These are phyloP conservation scores for Oncorhynchus clarkii DNA, from an alignment of 2,113 vertebrate species.

Conservation along the genomic window DNA sequence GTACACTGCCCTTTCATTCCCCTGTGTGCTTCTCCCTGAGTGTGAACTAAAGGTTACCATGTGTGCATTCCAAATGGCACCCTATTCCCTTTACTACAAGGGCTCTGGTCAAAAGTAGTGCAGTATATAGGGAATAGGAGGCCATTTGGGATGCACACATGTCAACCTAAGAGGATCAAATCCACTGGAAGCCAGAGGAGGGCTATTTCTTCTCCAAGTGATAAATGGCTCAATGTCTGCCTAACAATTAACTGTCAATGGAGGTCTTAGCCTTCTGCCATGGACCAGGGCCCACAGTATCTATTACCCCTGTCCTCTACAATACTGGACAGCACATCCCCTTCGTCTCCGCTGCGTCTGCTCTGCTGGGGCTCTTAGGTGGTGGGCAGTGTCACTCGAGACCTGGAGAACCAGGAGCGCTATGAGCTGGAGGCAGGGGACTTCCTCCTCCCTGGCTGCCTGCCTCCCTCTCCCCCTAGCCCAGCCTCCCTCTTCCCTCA, in stretches of 20 bases:
- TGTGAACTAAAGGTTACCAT: neutral
- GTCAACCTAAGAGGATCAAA: neutral
- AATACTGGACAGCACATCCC: conserved; percentile 58
- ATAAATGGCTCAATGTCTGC: conserved; percentile 31
- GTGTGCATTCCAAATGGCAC: no score
- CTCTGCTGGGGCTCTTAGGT: conserved; percentile 59
- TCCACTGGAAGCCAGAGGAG: neutral
- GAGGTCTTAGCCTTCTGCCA: conserved; percentile 43
- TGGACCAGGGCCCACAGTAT: conserved; percentile 49
- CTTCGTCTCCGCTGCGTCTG: conserved; percentile 62
- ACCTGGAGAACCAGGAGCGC: conserved; percentile 49
- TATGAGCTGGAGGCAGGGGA: conserved; percentile 52
- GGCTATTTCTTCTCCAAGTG: conserved; percentile 17
- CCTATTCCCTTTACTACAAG: no score
- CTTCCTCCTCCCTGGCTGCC: conserved; percentile 62
- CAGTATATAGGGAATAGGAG: no score
- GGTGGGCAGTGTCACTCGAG: conserved; percentile 61
- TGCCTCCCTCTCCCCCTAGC: conserved; percentile 26
- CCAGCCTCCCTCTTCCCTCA: no score
- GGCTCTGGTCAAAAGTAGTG: no score
- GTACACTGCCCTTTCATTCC: no score
- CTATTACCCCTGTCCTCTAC: conserved; percentile 64
- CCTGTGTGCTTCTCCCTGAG: neutral
- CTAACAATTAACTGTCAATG: conserved; percentile 40
- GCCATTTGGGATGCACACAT: neutral